Conservation (phyloP, 2,797 vertebrate genomes). For the Anabacerthia variegaticeps region DNA sequence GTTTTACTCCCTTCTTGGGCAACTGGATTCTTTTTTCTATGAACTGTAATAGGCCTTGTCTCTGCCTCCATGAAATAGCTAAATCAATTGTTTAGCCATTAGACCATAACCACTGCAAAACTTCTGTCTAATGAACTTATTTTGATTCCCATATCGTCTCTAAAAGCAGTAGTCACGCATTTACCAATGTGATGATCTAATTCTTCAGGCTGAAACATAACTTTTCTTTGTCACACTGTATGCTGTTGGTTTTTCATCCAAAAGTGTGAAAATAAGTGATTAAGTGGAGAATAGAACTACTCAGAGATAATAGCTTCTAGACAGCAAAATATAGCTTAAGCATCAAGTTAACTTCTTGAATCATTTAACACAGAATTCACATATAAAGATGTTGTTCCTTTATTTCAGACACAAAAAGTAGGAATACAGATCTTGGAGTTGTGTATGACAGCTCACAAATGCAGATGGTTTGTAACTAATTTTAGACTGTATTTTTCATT, state of each 20-base stretch:
- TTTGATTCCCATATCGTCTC: not conserved
- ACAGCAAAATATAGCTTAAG: not conserved
- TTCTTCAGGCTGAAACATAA: not conserved
- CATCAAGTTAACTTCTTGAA: not conserved
- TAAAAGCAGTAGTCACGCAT: not conserved
- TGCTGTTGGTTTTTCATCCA: not conserved
- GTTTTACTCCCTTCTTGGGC: not conserved
- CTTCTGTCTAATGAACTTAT: not conserved
- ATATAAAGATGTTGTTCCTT: not conserved
- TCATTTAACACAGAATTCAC: not conserved
- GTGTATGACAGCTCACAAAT: not conserved
- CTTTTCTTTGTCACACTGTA: not conserved
- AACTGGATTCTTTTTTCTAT: not conserved
- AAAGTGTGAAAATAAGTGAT: not conserved
- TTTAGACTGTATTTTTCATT: not conserved
- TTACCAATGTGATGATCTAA: not conserved
- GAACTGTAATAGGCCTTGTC: not conserved
- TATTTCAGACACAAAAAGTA: not conserved
- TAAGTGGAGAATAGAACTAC: not conserved
- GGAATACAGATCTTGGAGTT: not conserved
- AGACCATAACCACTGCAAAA: not conserved
- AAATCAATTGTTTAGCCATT: not conserved
- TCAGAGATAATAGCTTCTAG: not conserved
- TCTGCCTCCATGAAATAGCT: not conserved
- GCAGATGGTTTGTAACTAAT: slow-evolving; percentile 14